These are phyloP conservation scores for Varanus komodoensis DNA, from an alignment of 2,113 vertebrate species.

Conservation along the genomic window DNA sequence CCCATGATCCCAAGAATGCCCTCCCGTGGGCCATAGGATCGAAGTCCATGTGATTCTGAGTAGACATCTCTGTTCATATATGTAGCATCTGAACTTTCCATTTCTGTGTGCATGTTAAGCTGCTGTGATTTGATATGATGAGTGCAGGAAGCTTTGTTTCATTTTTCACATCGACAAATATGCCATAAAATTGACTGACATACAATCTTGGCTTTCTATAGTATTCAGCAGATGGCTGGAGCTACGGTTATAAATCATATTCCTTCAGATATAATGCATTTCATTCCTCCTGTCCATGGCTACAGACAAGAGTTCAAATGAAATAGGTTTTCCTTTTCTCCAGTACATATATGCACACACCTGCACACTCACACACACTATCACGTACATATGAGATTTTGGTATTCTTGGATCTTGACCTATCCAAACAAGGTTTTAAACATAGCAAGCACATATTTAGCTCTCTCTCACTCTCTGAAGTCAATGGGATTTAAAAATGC, in stretches of 20 bases:
- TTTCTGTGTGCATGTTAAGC: conserved; percentile 11
- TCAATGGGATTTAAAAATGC: rapidly evolving
- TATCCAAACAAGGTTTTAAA: conserved; percentile 17
- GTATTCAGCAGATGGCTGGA: conserved; percentile 52
- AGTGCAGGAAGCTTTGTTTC: conserved; percentile 36
- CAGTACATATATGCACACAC: conserved; percentile 27
- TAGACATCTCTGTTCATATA: not conserved
- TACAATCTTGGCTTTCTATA: conserved; percentile 49
- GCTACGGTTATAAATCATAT: conserved; percentile 67
- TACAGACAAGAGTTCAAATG: conserved; percentile 73
- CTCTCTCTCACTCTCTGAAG: too few relatives aligned
- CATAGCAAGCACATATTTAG: not conserved
- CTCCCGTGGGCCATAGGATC: too few relatives aligned
- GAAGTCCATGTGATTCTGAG: not conserved
- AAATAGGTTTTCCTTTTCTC: conserved; percentile 64
- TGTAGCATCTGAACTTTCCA: not conserved
- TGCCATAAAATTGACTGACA: conserved; percentile 59
- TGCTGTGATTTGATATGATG: conserved; percentile 36
- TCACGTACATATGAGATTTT: conserved; percentile 63
- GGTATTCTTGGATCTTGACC: conserved; percentile 47
- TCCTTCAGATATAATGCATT: conserved; percentile 65
- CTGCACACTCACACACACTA: conserved; percentile 23
- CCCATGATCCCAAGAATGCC: too few relatives aligned
- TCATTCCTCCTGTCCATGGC: conserved; percentile 69
- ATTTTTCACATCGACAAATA: conserved; percentile 26